These are phyloP conservation scores for Cryptotermes secundus DNA, from an alignment of 1,140 invertebrate species.

Conservation along the genomic window DNA sequence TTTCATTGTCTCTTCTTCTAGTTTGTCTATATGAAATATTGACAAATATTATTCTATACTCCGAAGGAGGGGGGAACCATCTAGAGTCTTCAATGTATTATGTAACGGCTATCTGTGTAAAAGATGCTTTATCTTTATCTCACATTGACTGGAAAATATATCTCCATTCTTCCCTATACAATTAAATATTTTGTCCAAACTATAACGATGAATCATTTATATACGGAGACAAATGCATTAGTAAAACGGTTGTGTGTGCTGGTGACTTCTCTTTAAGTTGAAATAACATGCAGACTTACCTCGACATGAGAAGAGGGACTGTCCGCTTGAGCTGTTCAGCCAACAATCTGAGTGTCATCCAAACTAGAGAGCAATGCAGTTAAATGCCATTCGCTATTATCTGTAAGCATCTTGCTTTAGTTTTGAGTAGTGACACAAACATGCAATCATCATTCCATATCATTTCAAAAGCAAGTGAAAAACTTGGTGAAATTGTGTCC, in stretches of 20 bases:
- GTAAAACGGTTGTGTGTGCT: neutral
- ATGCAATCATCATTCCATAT: neutral
- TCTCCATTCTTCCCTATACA: neutral
- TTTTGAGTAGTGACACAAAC: neutral
- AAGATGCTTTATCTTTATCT: no score
- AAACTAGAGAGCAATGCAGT: constrained; percentile 16
- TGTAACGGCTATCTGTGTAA: no score
- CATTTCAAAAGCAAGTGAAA: constrained; percentile 8
- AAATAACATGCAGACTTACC: neutral
- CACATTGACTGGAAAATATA: neutral
- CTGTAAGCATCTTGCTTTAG: constrained; percentile 5
- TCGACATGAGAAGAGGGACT: neutral
- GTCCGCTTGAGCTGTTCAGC: neutral
- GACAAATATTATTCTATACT: no score
- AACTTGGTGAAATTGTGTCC: neutral
- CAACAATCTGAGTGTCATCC: neutral
- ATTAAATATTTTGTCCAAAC: neutral
- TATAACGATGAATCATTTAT: neutral
- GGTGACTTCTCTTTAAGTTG: neutral
- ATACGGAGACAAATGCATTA: neutral
- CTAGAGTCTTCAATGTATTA: no score
- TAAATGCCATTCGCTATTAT: constrained; percentile 14
- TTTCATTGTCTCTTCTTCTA: no score
- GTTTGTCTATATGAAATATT: no score
- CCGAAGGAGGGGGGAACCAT: no score